Percentiles rank a stretch among this genome's conserved stretches.
Evolutionary conservation across 2,113 vertebrate genomes (phyloP).

Genomic region (Cavia porcellus): DNA sequence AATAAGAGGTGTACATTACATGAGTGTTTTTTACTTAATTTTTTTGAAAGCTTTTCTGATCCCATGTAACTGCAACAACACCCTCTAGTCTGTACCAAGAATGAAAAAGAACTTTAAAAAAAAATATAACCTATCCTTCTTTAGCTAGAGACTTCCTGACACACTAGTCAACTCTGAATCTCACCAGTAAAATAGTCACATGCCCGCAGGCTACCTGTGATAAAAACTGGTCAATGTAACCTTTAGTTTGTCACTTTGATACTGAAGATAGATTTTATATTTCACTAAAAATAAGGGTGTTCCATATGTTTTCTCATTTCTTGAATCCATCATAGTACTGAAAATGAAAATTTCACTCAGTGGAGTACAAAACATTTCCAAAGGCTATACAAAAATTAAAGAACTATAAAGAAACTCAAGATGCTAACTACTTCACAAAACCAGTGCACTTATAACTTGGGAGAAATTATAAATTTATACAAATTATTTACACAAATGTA

Average conservation of each 20-base stretch:
- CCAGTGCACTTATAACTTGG: not conserved
- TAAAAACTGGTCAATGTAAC: slow-evolving; percentile 19
- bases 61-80: not conserved
- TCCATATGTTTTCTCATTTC: not conserved
- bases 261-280: not conserved
- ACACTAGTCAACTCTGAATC: not conserved
- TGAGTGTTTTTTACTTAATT: not conserved
- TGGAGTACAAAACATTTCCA: not conserved
- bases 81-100: not conserved
- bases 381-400: not conserved
- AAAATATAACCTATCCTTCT: not conserved
- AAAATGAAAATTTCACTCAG: not conserved
- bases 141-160: not conserved
- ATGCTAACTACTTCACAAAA: not conserved
- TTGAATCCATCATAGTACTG: not conserved
- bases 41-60: not conserved
- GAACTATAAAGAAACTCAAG: not conserved
- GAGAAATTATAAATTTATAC: not conserved
- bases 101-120: not conserved
- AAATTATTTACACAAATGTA: not conserved
- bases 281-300: not conserved
- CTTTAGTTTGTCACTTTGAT: not conserved
- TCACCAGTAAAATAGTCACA: not conserved
- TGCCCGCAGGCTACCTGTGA: not conserved
- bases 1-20: not conserved